A percentile compares a stretch with the other conserved stretches of the same genome.
Evolutionary conservation across 2,888 invertebrate species (phyloP).

Genomic region (Cepaea hortensis): DNA sequence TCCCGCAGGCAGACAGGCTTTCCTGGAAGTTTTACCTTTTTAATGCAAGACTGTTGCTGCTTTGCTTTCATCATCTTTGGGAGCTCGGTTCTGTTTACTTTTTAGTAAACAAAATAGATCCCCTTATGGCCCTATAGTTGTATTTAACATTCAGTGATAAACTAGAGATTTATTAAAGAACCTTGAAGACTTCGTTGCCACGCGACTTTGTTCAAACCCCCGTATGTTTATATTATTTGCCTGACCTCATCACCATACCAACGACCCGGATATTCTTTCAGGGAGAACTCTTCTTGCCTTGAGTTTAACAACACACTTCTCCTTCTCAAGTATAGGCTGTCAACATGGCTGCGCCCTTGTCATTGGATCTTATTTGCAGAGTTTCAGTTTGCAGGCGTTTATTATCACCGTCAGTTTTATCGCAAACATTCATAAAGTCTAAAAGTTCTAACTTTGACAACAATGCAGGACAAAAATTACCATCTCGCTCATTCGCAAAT

Average conservation of each 20-base stretch:
- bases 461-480: not conserved
- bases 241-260: constrained; percentile 47
- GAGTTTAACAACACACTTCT: not conserved
- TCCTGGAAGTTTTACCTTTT: constrained; percentile 51
- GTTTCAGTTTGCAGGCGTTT: not conserved
- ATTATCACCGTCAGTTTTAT: not conserved
- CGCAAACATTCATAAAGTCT: not conserved
- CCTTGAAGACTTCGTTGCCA: constrained; percentile 52
- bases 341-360: constrained; percentile 20
- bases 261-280: constrained; percentile 45
- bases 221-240: constrained; percentile 57
- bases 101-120: constrained; percentile 11
- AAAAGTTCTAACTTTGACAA: too few relatives aligned
- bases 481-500: not conserved
- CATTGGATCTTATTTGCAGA: not conserved
- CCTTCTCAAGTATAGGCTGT: not conserved
- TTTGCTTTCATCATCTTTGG: constrained; percentile 48
- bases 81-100: constrained; percentile 19
- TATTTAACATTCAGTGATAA: constrained; percentile 48
- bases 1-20: constrained; percentile 33
- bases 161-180: constrained; percentile 30
- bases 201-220: constrained; percentile 56
- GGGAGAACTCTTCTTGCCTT: not conserved
- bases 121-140: not conserved
- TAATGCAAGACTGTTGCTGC: constrained; percentile 38